Evolutionary conservation across 2,113 vertebrate species (phyloP), one percentile per base, ranked within the genome.

Genomic region (Thryonomys swinderianus): DNA sequence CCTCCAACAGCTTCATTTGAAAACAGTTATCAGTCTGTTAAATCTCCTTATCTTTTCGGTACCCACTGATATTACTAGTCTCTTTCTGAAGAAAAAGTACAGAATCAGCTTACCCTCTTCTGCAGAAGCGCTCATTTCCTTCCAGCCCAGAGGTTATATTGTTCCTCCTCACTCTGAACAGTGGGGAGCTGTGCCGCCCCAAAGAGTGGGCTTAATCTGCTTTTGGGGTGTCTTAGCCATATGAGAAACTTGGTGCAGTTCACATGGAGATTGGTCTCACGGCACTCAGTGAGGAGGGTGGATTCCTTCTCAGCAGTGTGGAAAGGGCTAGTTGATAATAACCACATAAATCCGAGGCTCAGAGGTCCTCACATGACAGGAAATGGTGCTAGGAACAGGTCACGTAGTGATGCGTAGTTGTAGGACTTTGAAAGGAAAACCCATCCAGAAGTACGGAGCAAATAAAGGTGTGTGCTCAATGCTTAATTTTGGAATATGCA

Each of bases 51-150:
- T 45, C 78, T 85, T 87, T 53, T 55, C 37, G 32, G 40, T 81
- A 23, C 17, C 81, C 18, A 14, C 34, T 61, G 40, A 20, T 78
- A 48, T 55, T 66, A n/a, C 40, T 62, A 16, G 37, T 73, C 16
- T 86, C 74, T 92, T 86, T 81, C 91, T 90, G 74, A 80, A 92
- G 88, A n/a, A n/a, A n/a, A n/a, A n/a, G n/a, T n/a, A n/a, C n/a
- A n/a, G n/a, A 92, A 23, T 62, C 27, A 96, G 34, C 71, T 85
- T 27, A 34, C 21, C 34, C 27, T 83, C 51, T 76, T 85, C 78
- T 85, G 40, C 90, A 73, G 66, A 88, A 95, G 76, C 62, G 61
- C 73, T 55, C 48, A 3, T 93, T 73, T 48, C 57, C 45, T 30
- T 59, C 67, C 45, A 2, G 48, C 20, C 34, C 42, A 84, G 42